Evolutionary conservation across 1,140 invertebrate genomes (phyloP), one percentile per base, ranked within the genome.

Genomic region (Periplaneta americana): DNA sequence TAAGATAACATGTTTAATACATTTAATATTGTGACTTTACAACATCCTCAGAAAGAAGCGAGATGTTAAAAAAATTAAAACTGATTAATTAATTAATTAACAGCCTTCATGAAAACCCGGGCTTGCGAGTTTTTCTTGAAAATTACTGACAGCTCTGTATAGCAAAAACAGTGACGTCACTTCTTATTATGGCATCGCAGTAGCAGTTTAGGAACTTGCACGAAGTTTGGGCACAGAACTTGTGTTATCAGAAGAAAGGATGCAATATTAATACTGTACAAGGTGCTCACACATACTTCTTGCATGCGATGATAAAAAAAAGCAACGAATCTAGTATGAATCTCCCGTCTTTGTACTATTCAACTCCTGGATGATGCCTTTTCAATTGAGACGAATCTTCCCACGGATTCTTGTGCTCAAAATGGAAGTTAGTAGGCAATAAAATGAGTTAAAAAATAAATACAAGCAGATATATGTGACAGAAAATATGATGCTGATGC

Each of bases 121-220:
- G 48, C 48, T 66, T 66, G 2, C n/a, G 28, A 66, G 48, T 66
- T 66, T 66, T n/a, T n/a, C n/a, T n/a, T 2, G 10, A 28, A 66
- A 66, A 5, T 28, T 28, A 66, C 22, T 13, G n/a, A 5, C 28
- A 11, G 48, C 48, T 66, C 48, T 66, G 28, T 28, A 66, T n/a
- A n/a, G 22, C 48, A n/a, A 66, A 66, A 66, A 66, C 48, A 66
- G 48, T 66, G 48, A 66, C 22, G 28, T 66, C 13, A 66, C 22
- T 66, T 66, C 0, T n/a, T 66, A 66, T 32, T 37, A 78, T 78
- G 77, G 77, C 77, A 78, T 35, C 35, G 10, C 31, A 37, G 77
- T 37, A 78, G 77, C 77, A 78, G 33, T 37, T 48, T 78, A 78
- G 77, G 77, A 78, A 78, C 77, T 78, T 78, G 77, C 34, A 33